Conservation (phyloP, 2,888 invertebrate genomes). For the Desoria tigrina region DNA sequence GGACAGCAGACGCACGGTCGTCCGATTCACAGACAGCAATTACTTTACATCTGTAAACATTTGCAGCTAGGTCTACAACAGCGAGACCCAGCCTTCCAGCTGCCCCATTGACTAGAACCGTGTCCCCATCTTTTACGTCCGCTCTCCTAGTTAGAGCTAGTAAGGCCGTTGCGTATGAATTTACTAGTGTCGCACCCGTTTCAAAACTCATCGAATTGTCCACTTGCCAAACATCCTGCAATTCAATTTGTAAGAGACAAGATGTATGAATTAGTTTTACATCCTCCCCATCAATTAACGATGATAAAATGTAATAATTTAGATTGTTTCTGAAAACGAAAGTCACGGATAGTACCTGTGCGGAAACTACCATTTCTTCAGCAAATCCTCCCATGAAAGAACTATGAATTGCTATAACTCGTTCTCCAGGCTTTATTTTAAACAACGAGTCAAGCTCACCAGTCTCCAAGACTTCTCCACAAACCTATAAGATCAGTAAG, state of each 20-base stretch:
- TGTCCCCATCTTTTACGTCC: slow-evolving; percentile 61
- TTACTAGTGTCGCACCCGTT: slow-evolving; percentile 64
- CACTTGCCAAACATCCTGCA: slow-evolving; percentile 64
- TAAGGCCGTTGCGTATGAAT: slow-evolving; percentile 68
- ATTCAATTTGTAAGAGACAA: slow-evolving; percentile 48
- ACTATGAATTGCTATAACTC: slow-evolving; percentile 64
- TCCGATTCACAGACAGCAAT: slow-evolving; percentile 69
- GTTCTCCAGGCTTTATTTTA: slow-evolving; percentile 62
- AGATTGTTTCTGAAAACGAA: slow-evolving; percentile 5
- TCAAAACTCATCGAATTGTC: slow-evolving; percentile 62
- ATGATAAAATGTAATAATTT: neutral
- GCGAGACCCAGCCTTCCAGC: slow-evolving; percentile 59
- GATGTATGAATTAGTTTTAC: slow-evolving; percentile 18
- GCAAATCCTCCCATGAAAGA: slow-evolving; percentile 65
- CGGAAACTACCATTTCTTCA: slow-evolving; percentile 62
- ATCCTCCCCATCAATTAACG: neutral
- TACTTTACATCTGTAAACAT: slow-evolving; percentile 68
- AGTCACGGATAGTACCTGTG: slow-evolving; percentile 51
- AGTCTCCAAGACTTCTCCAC: slow-evolving; percentile 65
- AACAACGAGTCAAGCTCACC: slow-evolving; percentile 57
- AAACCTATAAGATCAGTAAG: slow-evolving; percentile 56
- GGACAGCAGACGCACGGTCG: slow-evolving; percentile 54
- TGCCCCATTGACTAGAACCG: slow-evolving; percentile 65
- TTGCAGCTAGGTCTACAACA: slow-evolving; percentile 69
- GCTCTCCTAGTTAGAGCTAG: slow-evolving; percentile 65